Conservation (phyloP, 2,888 invertebrate genomes). For the Drosophila paramelanica region DNA sequence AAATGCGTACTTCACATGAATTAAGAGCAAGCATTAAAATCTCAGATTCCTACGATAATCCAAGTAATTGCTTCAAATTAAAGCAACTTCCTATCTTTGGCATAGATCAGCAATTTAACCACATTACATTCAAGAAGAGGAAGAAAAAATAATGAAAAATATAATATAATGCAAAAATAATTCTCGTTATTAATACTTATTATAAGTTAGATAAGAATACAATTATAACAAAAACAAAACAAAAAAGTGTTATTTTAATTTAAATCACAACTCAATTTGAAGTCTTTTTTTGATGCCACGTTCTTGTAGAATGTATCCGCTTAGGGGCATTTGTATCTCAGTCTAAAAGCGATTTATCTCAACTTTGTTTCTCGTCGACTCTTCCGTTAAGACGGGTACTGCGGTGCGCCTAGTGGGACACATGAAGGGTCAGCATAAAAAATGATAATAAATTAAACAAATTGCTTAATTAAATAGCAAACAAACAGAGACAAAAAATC, state of each 20-base stretch:
- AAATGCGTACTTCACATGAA: conserved; percentile 26
- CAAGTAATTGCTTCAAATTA: conserved; percentile 6
- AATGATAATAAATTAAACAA: conserved; percentile 61
- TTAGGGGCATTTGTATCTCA: conserved; percentile 7
- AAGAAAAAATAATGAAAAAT: background rate
- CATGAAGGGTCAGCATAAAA: conserved; percentile 27
- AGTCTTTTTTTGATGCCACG: conserved; percentile 43
- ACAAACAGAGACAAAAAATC: conserved; percentile 19
- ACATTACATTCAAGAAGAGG: no score
- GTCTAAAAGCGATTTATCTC: conserved; percentile 78
- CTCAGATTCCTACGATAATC: background rate
- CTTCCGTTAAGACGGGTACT: conserved; percentile 73
- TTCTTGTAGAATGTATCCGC: conserved; percentile 12
- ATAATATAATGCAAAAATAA: conserved; percentile 1
- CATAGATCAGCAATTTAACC: conserved; percentile 7
- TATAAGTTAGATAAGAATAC: conserved; percentile 8
- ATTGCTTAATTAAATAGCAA: conserved; percentile 51
- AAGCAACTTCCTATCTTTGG: conserved; percentile 1
- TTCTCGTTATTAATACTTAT: conserved; percentile 6
- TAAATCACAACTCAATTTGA: conserved; percentile 61
- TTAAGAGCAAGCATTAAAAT: conserved; percentile 9
- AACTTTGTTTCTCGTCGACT: conserved; percentile 58
- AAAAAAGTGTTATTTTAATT: conserved; percentile 24
- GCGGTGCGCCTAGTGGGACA: conserved; percentile 62
- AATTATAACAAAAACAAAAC: conserved; percentile 10